Evolutionary conservation across 1,140 invertebrate genomes (phyloP).

Genomic region (Laodelphax striatellus): DNA sequence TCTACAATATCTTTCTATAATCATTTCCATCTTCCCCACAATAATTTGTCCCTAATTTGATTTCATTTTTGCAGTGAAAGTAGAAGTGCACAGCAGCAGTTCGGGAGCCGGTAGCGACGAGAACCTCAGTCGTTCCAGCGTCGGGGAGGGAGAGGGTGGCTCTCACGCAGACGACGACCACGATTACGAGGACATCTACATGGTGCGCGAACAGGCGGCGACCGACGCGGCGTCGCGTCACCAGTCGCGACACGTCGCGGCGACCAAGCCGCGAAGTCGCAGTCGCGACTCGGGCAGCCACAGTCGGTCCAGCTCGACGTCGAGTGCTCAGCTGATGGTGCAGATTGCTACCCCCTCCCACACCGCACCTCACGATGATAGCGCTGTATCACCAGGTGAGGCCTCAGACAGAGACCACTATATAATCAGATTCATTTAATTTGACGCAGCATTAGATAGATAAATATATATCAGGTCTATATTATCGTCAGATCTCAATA

Average conservation of each 20-base stretch:
- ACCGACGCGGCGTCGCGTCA: not conserved
- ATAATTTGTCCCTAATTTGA: too few species aligned
- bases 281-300: constrained; percentile 52
- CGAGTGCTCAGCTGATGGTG: constrained; percentile 31
- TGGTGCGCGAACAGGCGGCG: constrained; percentile 42
- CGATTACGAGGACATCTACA: constrained; percentile 63
- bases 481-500: too few species aligned
- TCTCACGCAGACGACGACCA: constrained; percentile 42
- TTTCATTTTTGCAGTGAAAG: constrained; percentile 40
- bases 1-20: too few species aligned
- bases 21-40: too few species aligned
- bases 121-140: constrained; percentile 38
- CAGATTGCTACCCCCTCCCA: constrained; percentile 1
- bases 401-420: too few species aligned
- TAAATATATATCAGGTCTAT: too few species aligned
- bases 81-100: constrained; percentile 49
- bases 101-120: constrained; percentile 42
- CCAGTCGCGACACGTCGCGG: too few species aligned
- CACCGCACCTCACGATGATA: constrained; percentile 5
- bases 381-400: constrained; percentile 10
- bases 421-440: too few species aligned
- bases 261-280: constrained; percentile 26
- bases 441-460: too few species aligned
- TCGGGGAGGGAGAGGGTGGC: constrained; percentile 32
- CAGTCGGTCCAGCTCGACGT: constrained; percentile 43